These are phyloP conservation scores for Vombatus ursinus DNA, from an alignment of 2,113 vertebrate species.

Conservation along the genomic window DNA sequence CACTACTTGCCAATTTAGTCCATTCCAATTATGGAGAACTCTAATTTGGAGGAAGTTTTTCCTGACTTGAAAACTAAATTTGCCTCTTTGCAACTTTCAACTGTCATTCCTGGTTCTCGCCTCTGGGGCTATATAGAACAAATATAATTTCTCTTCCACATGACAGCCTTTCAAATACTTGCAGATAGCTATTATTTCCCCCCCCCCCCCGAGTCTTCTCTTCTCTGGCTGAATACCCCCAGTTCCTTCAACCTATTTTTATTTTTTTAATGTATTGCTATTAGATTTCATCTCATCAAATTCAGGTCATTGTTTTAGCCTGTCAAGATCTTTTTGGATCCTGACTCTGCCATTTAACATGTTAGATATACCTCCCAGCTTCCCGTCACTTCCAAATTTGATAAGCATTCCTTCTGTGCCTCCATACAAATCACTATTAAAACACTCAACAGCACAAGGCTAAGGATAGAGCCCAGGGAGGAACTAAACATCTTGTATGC, in stretches of 20 bases:
- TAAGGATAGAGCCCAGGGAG: not conserved
- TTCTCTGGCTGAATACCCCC: not conserved
- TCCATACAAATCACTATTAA: not conserved
- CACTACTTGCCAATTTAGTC: not conserved
- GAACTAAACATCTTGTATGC: not conserved
- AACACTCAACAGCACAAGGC: not conserved
- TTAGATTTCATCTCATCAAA: not conserved
- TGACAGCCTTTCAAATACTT: not conserved
- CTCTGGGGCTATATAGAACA: not conserved
- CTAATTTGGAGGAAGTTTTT: not conserved
- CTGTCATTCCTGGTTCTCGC: not conserved
- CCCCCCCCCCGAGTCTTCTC: not conserved
- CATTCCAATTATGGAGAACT: not conserved
- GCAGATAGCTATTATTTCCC: not conserved
- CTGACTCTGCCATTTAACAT: not conserved
- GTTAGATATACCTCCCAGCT: not conserved
- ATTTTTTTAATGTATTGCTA: not conserved
- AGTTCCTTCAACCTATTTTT: not conserved
- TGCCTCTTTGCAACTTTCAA: not conserved
- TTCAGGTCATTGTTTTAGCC: not conserved
- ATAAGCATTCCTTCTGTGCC: not conserved
- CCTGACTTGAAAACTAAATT: not conserved
- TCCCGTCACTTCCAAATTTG: not conserved
- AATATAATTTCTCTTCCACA: not conserved
- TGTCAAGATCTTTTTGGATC: not conserved